Base-by-base conservation (phyloP, 1,140 invertebrate genomes). In the Hycleus cichorii region DNA sequence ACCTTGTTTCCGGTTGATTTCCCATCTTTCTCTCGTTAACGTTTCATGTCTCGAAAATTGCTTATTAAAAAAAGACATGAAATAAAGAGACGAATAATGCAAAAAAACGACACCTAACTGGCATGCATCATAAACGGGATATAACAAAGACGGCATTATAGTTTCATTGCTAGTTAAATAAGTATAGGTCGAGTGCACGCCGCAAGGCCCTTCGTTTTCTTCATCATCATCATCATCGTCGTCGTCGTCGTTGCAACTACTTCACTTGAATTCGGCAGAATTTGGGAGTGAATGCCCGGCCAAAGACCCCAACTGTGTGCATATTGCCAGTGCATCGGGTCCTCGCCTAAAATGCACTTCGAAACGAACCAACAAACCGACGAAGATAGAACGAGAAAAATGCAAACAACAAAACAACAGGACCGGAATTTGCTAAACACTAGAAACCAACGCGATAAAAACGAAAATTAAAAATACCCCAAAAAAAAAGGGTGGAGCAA, bases 221-320 rank as follows among this genome's bases (percentile, higher is more conserved):
- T 10, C 5, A 42, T 11, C 40, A 42, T 12, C 12, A 12, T 12
- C 12, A 12, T 42, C 40, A 10, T 10, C 40, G 10, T 6, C 9
- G 40, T 11, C 57, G 59, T 59, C 40, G 3, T 8, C 40, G 4
- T 7, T 32, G 4, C 32, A 32, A 32, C 32, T 32, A 32, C 32
- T 32, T 32, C 32, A 32, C 32, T 5, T 32, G 32, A 32, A 32
- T 32, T 32, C 32, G 11, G 48, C 58, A 56, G 61, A 61, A 65
- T 65, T 67, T 57, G 65, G 59, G 56, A 65, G 65, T 67, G 65
- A 67, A 67, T 64, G 65, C 52, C 65, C 65, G 65, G 65, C 52
- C 65, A 62, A 65, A 67, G 65, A 67, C 65, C 65, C 54, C 49
- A 42, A 7, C 12, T 45, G 45, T 45, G 32, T 32, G 32, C 32